Evolutionary conservation across 1,140 invertebrate species (phyloP), one percentile per base, ranked within the genome.

Genomic region (Cherax quadricarinatus): DNA sequence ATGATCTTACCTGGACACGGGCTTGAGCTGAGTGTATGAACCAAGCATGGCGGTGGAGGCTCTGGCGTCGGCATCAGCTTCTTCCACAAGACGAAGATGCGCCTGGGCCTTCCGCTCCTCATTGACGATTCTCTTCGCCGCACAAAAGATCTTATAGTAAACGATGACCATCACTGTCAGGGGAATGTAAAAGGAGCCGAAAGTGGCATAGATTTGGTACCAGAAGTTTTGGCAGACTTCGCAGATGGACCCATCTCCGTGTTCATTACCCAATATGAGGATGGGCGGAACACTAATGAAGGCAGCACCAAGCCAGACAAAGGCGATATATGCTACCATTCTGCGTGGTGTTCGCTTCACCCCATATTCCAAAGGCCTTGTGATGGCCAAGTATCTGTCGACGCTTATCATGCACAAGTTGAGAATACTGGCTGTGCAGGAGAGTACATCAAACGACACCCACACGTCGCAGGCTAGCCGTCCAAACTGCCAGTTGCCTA

Each of bases 121-220:
- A 6, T 98, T 95, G 12, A 98, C 95, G 73, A 98, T 96, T 89
- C 97, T 96, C 81, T 97, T 96, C 0, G 98, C 98, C 0, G 98
- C 98, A 92, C 98, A 96, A 94, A 98, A 99, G 94, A 99, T 99
- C 95, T 99, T 98, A 60, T 98, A 96, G 94, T 99, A 99, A 12
- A 99, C 98, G 93, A 98, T 97, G 57, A 98, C 98, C 98, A 99
- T 99, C 93, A 99, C 97, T 51, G 98, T 96, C 88, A 99, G 95
- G 1, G 99, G 99, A 94, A 99, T 98, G 96, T 98, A 99, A 95
- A 99, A 99, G 0, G 98, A 99, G 14, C 98, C 99, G 24, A 98
- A 96, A 0, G 98, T 97, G 0, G 99, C 99, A 95, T 99, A 99
- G 86, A 99, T 97, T 41, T 99, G 98, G 95, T 99, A 99, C 75